Base-by-base conservation (phyloP, 2,797 vertebrate genomes). In the Poecile montanus region DNA sequence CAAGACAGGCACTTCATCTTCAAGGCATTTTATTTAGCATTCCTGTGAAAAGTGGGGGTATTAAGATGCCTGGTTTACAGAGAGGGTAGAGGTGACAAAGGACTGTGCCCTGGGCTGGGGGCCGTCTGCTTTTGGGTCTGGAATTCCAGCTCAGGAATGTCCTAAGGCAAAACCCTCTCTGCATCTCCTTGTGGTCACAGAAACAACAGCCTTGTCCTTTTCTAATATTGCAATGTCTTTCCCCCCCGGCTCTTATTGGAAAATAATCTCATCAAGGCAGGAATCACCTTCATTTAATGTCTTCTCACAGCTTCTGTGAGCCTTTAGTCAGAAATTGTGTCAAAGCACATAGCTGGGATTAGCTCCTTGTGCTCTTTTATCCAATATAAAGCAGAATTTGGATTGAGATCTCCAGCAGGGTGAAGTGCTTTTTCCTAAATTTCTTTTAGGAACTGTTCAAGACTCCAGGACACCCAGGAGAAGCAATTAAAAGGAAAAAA, bases 121-220 rank as follows among this genome's bases (percentile, higher is more conserved):
- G 81, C 53, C 22, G 8, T 34, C 68, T 83, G 78, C 74, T 86
- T 90, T 93, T 13, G 5, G 88, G 71, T 27, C 54, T 95, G 93
- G 87, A 96, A 96, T 95, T 95, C 87, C 74, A 78, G 40, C 78
- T 96, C 62, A 91, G 85, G 95, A 96, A 92, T 94, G 88, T 90
- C 66, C 73, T 34, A 79, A 72, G 27, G 82, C 12, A 0, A 91
- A 91, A 74, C 51, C 19, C 32, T 75, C 48, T 62, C 78, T 83
- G 65, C 44, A 34, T 57, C 91, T 77, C 71, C 23, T 89, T 61
- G 29, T 0, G 0, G 40, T 42, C 67, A 18, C 71, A 81, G 73
- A 84, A 86, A 76, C 3, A 67, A 34, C 66, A 89, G 36, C 40
- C 54, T 20, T 0, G 2, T 83, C 56, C 27, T 80, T 83, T 95